Evolutionary conservation across 2,113 vertebrate genomes (phyloP).

Genomic region (Crocuta crocuta): DNA sequence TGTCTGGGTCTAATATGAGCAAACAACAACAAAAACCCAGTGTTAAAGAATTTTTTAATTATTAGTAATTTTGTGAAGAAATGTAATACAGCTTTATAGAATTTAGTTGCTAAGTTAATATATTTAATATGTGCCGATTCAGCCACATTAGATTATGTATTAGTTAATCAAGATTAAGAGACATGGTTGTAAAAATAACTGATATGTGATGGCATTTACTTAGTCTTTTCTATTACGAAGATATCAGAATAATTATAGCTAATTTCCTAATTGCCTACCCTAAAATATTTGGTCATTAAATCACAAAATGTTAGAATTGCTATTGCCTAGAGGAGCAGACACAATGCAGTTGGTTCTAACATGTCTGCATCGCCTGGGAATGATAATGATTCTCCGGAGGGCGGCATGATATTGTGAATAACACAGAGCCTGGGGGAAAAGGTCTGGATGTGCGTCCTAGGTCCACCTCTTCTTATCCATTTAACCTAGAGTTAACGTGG

Average conservation of each 20-base stretch:
- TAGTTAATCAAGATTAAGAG: neutral
- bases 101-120: slow-evolving; percentile 2
- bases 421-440: neutral
- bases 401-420: neutral
- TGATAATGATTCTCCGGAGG: neutral
- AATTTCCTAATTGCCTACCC: neutral
- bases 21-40: neutral
- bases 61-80: slow-evolving; percentile 21
- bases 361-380: neutral
- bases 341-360: neutral
- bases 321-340: neutral
- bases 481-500: neutral
- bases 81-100: neutral
- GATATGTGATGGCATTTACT: neutral
- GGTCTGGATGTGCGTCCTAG: neutral
- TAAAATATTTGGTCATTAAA: neutral
- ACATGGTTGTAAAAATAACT: neutral
- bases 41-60: neutral
- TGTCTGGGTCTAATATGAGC: neutral
- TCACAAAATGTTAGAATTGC: neutral
- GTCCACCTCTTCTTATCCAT: neutral
- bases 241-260: neutral
- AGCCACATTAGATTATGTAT: neutral
- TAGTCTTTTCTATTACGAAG: slow-evolving; percentile 4
- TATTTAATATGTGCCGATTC: neutral